Evolutionary conservation across 2,888 invertebrate species (phyloP), one percentile per base, ranked within the genome.

Genomic region (Tenthredo amoena): DNA sequence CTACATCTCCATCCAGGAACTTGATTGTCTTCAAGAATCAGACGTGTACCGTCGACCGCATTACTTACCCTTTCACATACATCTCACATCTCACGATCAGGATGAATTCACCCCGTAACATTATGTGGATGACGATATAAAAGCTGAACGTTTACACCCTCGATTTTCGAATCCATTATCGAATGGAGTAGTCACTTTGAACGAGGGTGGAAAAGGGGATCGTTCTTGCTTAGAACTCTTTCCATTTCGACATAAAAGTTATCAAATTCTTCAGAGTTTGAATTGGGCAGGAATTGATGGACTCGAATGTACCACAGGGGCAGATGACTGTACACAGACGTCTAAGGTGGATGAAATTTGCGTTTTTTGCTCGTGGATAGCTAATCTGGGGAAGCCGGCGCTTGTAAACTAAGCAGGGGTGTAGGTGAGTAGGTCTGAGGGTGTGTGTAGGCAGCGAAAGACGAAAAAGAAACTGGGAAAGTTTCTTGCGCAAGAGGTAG

Each of bases 401-500:
- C 68, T 68, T 68, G 68, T 68, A 68, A 68, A 7, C 72, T 43
- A 43, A 71, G 37, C 37, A 26, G 3, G 58, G 50, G 50, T 18
- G 50, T 65, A 6, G 18, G 18, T 4, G 65, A 4, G 26, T 26
- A 9, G 26, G 68, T 12, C 10, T 47, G 15, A 4, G 10, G 47
- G 12, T n/a, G 55, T 55, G 55, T 55, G 26, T 62, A 15, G 26
- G 47, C 15, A 37, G 50, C 5, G 18, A 77, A 79, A 55, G 21
- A 2, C 77, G 40, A 55, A 81, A 81, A 81, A 40, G 62, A 40
- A 58, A 81, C 58, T 81, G 58, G 40, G 18, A 21, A 81, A 81
- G 81, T 81, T 81, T 81, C 62, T 81, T 81, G 62, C 81, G 7
- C 62, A 55, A 21, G 81, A 34, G 58, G 58, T 21, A 62, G 58